Evolutionary conservation across 2,113 vertebrate genomes (phyloP).

Genomic region (Mustela lutreola): DNA sequence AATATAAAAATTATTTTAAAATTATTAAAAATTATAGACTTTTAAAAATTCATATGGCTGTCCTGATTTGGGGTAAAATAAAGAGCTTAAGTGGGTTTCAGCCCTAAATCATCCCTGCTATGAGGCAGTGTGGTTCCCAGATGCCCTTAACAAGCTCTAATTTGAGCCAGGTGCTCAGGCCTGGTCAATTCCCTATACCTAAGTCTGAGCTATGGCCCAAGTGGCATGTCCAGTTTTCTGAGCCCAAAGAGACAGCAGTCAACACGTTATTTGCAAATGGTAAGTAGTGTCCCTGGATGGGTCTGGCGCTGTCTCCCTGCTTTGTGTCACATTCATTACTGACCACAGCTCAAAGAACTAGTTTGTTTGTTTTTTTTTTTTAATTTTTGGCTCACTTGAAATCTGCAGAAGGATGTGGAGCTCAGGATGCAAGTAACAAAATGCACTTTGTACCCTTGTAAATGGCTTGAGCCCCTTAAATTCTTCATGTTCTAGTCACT

Average conservation of each 20-base stretch:
- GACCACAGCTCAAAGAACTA: background rate
- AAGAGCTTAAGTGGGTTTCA: background rate
- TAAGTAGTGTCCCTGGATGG: background rate
- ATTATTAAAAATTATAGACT: background rate
- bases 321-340: background rate
- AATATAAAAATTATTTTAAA: background rate
- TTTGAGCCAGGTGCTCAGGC: constrained; percentile 50
- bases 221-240: background rate
- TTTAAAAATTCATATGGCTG: background rate
- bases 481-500: background rate
- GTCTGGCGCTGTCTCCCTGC: background rate
- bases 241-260: background rate
- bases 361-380: no score
- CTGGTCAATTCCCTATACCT: background rate
- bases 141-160: constrained; percentile 50
- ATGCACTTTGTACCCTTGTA: background rate
- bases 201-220: background rate
- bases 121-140: constrained; percentile 51
- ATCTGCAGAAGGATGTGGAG: background rate
- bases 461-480: background rate
- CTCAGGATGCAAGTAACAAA: background rate
- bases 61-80: constrained; percentile 49
- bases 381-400: constrained; percentile 5
- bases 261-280: no score
- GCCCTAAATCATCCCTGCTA: constrained; percentile 38